Evolutionary conservation across 2,797 vertebrate genomes (phyloP), one percentile per base, ranked within the genome.

Genomic region (Sebastes kiyomatsui): DNA sequence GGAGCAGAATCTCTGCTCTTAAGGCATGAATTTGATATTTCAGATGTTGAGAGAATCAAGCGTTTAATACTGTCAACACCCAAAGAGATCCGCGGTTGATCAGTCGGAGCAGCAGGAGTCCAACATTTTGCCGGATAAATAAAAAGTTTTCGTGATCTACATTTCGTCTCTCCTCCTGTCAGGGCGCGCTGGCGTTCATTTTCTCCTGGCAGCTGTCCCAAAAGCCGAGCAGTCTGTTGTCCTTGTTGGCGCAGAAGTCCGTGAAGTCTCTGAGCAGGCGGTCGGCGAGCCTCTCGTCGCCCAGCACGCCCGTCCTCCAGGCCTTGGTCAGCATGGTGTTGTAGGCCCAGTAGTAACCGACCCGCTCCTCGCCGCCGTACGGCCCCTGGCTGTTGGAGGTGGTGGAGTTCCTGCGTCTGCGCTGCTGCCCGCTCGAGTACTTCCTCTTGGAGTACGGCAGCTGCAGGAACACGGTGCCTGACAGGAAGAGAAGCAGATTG

Each of bases 291-390:
- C 95, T 95, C 92, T 99, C 98, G 0, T 99, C 98, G 0, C 98
- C 98, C 0, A 98, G 96, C 82, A 97, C 97, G 0, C 97, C 97
- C 2, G 97, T 99, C 65, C 98, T 95, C 98, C 98, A 99, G 0
- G 97, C 97, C 91, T 99, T 99, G 18, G 98, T 99, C 82, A 99
- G 96, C 98, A 99, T 99, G 88, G 97, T 99, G 94, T 99, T 99
- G 94, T 98, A 98, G 84, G 98, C 98, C 98, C 98, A 99, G 93
- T 97, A 96, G 94, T 97, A 99, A 71, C 98, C 98, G 0, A 97
- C 94, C 0, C 90, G 93, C 88, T 99, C 98, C 74, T 99, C 98
- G 0, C 95, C 35, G 0, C 97, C 97, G 74, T 97, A 96, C 56
- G 94, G 96, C 77, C 97, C 97, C 85, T 91, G 96, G 87, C 90